A percentile compares a stretch with the other conserved stretches of the same genome.
Evolutionary conservation across 2,113 vertebrate genomes (phyloP).

Genomic region (Elephas maximus): DNA sequence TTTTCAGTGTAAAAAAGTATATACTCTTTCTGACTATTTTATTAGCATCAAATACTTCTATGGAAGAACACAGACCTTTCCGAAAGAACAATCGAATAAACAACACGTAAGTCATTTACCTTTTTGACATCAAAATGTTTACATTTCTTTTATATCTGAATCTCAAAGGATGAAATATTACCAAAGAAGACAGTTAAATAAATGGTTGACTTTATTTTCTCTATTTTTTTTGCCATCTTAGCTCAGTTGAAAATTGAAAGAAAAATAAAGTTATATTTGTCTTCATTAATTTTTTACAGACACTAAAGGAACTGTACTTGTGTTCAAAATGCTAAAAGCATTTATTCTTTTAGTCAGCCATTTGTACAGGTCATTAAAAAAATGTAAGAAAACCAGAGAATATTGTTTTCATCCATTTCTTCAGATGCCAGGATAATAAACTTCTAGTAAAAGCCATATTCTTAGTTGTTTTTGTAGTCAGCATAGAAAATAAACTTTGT

Average conservation of each 20-base stretch:
- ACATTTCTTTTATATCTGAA: constrained; percentile 10
- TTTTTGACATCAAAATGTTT: not conserved
- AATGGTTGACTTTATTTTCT: not conserved
- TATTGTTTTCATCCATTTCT: not conserved
- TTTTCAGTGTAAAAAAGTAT: not conserved
- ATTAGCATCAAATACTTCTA: not conserved
- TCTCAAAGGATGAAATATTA: constrained; percentile 2
- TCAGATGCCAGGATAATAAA: constrained; percentile 1
- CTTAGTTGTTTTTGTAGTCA: not conserved
- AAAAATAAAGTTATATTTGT: constrained; percentile 29
- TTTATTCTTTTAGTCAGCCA: constrained; percentile 5
- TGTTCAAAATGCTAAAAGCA: constrained; percentile 58
- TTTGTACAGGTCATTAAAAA: constrained; percentile 31
- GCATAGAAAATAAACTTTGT: not conserved
- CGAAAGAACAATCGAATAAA: constrained; percentile 22
- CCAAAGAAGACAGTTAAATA: not conserved
- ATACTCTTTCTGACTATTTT: not conserved
- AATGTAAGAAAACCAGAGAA: not conserved
- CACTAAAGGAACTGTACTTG: constrained; percentile 27
- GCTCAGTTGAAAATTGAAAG: constrained; percentile 61
- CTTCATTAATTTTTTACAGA: constrained; percentile 73
- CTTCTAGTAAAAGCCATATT: not conserved
- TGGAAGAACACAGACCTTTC: not conserved
- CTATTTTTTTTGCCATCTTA: not conserved
- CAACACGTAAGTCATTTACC: not conserved